phyloP scores from a whole-genome alignment of 1,140 invertebrate species.

The Radopholus similis region DNA sequence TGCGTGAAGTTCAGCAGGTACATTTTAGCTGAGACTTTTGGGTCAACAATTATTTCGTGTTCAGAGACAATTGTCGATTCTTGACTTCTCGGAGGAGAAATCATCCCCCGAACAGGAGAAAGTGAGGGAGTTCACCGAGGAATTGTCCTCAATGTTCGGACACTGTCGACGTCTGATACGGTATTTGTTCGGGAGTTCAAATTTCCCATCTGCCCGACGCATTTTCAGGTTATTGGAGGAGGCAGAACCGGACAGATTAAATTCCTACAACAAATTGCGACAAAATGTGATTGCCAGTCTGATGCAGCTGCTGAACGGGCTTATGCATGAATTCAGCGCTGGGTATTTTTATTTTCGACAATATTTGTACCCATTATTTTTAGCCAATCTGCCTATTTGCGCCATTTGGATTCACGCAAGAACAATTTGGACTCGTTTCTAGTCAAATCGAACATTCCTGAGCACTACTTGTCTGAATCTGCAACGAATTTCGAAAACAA shows the following conservation, averaged over 20 bases:
- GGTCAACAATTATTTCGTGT: background rate
- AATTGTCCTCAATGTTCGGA: slow-evolving; percentile 39
- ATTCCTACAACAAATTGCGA: slow-evolving; percentile 39
- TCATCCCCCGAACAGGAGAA: slow-evolving; percentile 28
- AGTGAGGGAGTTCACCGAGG: slow-evolving; percentile 43
- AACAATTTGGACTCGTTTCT: slow-evolving; percentile 39
- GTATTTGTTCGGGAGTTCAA: slow-evolving; percentile 3
- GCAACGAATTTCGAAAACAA: background rate
- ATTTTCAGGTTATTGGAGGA: slow-evolving; percentile 35
- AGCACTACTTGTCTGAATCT: slow-evolving; percentile 22
- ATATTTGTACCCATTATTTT: background rate
- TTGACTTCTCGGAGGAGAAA: slow-evolving; percentile 40
- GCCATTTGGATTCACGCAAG: slow-evolving; percentile 47
- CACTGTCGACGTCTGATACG: slow-evolving; percentile 34
- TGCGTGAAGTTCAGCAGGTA: slow-evolving; percentile 37
- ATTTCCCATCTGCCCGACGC: background rate
- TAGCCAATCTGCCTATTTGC: slow-evolving; percentile 62
- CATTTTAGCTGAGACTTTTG: background rate
- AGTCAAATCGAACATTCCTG: slow-evolving; percentile 19
- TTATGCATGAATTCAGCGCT: slow-evolving; percentile 62
- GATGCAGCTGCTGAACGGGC: slow-evolving; percentile 62
- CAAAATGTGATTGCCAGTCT: slow-evolving; percentile 62
- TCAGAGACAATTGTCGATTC: slow-evolving; percentile 33
- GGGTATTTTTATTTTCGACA: background rate
- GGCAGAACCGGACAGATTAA: slow-evolving; percentile 17